Evolutionary conservation across 2,888 invertebrate genomes (phyloP).

Genomic region (Ormia ochracea): DNA sequence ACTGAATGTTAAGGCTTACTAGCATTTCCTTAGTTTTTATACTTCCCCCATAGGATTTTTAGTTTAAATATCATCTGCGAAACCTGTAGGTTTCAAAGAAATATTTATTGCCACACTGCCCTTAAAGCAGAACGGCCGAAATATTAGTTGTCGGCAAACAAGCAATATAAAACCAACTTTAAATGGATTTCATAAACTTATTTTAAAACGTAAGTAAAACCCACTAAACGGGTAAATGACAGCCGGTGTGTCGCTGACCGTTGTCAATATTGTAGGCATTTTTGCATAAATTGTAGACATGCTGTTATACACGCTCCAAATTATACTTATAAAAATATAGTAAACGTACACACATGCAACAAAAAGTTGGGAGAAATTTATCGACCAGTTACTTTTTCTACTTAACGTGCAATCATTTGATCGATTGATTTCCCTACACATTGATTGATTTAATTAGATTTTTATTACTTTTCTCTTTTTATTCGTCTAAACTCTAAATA

Average conservation of each 20-base stretch:
- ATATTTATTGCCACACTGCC: slow-evolving; percentile 41
- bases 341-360: too few relatives aligned
- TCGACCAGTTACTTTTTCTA: too few relatives aligned
- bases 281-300: slow-evolving; percentile 51
- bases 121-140: neutral
- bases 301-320: neutral
- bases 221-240: slow-evolving; percentile 8
- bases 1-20: slow-evolving; percentile 69
- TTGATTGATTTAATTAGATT: too few relatives aligned
- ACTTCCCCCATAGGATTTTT: slow-evolving; percentile 62
- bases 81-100: slow-evolving; percentile 11
- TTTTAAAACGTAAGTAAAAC: slow-evolving; percentile 29
- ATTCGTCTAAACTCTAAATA: too few relatives aligned
- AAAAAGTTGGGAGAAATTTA: too few relatives aligned
- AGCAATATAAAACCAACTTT: neutral
- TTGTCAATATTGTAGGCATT: slow-evolving; percentile 14
- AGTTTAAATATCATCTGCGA: neutral
- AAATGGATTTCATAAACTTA: slow-evolving; percentile 55
- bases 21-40: slow-evolving; percentile 68
- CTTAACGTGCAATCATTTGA: too few relatives aligned
- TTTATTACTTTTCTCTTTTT: too few relatives aligned
- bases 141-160: neutral
- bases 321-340: neutral
- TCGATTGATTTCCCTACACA: too few relatives aligned
- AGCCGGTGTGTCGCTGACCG: neutral